Base-by-base conservation (phyloP, 2,797 vertebrate genomes). In the Trachops cirrhosus region DNA sequence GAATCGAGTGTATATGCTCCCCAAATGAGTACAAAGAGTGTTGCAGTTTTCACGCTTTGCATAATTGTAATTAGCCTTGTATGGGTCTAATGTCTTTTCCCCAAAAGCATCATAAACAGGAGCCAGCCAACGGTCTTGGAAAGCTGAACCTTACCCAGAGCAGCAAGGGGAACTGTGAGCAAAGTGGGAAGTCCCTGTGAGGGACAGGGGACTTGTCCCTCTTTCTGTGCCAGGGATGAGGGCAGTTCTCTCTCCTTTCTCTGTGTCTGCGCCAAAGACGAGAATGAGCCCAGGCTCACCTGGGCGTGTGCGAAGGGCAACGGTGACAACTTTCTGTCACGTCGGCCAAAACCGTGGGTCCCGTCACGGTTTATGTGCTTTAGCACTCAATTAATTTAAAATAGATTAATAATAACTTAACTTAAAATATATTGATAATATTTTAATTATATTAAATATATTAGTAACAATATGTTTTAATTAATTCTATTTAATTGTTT, bases 91-190 rank as follows among this genome's bases (percentile, higher is more conserved):
- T 11, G n/a, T 39, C 46, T 83, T 89, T 52, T 41, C 41, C 78
- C 73, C 21, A 48, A 94, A 64, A 18, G 12, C 57, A 18, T 50
- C 67, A 7, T 44, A 62, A 46, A n/a, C 39, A 26, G 50, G 26
- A 22, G 19, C 54, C 74, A 68, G 48, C 34, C 80, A 22, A 6
- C 10, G 59, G n/a, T 68, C 83, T 64, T 46, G n/a, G 52, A 75
- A 93, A 96, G 62, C 78, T 68, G 91, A 91, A 94, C 82, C 91
- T 75, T 48, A 5, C 70, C 14, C 68, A 48, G 8, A 22, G 77
- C 62, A 29, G 41, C 62, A 84, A 29, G 6, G 59, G n/a, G 50
- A 82, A 67, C 37, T 94, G 34, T 78, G 62, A 85, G 62, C 89
- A n/a, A 70, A 85, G 41, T 0, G 10, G 29, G 44, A 70, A 82